A percentile compares a stretch with the other conserved stretches of the same genome.
Evolutionary conservation across 2,113 vertebrate genomes (phyloP).

Genomic region (Rattus norvegicus): DNA sequence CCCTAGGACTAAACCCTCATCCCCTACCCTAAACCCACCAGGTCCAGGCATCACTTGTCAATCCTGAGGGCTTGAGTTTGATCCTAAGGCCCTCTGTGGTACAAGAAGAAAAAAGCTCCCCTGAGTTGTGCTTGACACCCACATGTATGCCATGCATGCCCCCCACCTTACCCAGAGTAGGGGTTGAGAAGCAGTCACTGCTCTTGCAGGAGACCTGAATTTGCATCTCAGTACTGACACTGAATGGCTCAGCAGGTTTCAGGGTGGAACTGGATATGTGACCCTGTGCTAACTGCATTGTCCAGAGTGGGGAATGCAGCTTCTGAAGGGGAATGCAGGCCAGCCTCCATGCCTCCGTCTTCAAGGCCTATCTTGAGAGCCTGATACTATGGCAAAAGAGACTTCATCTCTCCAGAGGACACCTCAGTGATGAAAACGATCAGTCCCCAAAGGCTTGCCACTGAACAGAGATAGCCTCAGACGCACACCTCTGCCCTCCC

Average conservation of each 20-base stretch:
- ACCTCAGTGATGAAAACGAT: not conserved
- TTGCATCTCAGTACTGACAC: not conserved
- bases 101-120: not conserved
- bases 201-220: not conserved
- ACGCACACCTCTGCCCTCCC: not conserved
- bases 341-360: not conserved
- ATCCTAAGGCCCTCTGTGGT: not conserved
- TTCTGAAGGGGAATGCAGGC: not conserved
- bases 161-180: not conserved
- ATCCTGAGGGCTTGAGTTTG: not conserved
- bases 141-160: not conserved
- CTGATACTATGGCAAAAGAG: accelerated
- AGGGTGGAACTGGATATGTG: not conserved
- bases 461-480: not conserved
- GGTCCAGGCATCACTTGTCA: not conserved
- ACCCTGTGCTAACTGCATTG: too few relatives aligned
- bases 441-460: not conserved
- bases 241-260: not conserved
- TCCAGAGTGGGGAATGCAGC: too few relatives aligned
- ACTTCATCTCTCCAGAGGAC: not conserved
- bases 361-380: too few relatives aligned
- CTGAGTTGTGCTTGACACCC: not conserved
- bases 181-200: not conserved
- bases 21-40: not conserved
- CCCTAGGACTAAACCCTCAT: not conserved